Evolutionary conservation across 2,113 vertebrate genomes (phyloP).

Genomic region (Sylvia atricapilla): DNA sequence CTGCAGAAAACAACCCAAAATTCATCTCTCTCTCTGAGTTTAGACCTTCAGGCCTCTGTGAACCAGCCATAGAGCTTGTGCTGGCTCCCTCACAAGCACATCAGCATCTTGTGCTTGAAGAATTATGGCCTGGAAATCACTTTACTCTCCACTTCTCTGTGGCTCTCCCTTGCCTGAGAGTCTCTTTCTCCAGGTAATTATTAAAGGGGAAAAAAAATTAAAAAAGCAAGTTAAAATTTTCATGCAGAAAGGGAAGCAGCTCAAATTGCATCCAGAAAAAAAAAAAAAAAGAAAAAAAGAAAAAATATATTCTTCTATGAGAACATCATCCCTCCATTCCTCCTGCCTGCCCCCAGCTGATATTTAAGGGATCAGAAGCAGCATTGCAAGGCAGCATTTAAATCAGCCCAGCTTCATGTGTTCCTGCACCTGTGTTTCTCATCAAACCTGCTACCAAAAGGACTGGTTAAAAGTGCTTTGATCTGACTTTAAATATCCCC

Average conservation of each 20-base stretch:
- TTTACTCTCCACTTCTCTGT: neutral
- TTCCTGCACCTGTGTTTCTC: slow-evolving; percentile 72
- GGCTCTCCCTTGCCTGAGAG: neutral
- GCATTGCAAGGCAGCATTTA: slow-evolving; percentile 45
- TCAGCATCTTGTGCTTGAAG: neutral
- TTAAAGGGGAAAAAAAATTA: neutral
- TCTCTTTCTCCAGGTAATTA: neutral
- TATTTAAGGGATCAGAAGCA: slow-evolving; percentile 55
- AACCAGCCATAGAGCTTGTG: neutral
- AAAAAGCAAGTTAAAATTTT: neutral
- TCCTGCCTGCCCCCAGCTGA: slow-evolving; percentile 1
- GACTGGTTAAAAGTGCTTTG: slow-evolving; percentile 61
- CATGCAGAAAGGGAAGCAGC: slow-evolving; percentile 27
- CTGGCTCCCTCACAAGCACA: neutral
- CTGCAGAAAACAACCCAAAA: neutral
- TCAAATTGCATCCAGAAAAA: neutral
- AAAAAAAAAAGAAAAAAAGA: neutral
- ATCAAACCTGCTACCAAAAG: slow-evolving; percentile 70
- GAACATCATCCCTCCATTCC: slow-evolving; percentile 23
- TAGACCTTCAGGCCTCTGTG: neutral
- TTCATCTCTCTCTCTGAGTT: fast-evolving
- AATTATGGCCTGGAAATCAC: neutral
- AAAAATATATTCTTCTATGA: neutral
- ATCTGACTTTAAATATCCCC: slow-evolving; percentile 71
- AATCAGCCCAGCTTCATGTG: slow-evolving; percentile 32